Percentiles rank a stretch among this genome's conserved stretches.
These are phyloP conservation scores for Copsychus sechellarum DNA, from an alignment of 2,113 vertebrate species.

Conservation along the genomic window DNA sequence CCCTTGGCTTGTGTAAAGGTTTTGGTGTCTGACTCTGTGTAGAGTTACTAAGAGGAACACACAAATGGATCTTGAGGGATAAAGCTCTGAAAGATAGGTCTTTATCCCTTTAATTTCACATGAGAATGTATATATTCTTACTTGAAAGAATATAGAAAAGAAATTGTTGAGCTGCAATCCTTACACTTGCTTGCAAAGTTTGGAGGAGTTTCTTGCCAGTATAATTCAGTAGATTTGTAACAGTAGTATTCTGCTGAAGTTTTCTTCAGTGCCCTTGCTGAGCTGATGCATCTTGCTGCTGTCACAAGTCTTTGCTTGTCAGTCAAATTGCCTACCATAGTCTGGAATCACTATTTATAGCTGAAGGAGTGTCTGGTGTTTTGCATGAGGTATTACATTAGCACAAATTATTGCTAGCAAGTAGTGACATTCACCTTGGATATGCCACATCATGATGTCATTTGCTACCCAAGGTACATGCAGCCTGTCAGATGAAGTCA, in stretches of 20 bases:
- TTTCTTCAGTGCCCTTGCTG: slow-evolving; percentile 10
- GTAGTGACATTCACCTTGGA: slow-evolving; percentile 51
- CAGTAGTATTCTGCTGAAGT: not conserved
- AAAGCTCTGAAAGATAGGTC: not conserved
- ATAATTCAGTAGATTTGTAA: not conserved
- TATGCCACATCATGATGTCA: slow-evolving; percentile 35
- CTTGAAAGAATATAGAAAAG: not conserved
- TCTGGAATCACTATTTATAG: slow-evolving; percentile 54
- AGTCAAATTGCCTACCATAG: slow-evolving; percentile 10
- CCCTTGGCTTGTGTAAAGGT: not conserved
- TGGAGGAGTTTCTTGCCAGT: not conserved
- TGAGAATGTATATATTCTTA: not conserved
- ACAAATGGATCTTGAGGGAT: not conserved
- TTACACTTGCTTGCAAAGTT: not conserved
- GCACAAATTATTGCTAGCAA: slow-evolving; percentile 43
- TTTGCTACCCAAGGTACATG: slow-evolving; percentile 14
- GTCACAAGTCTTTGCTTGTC: not conserved
- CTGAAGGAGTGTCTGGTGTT: slow-evolving; percentile 23
- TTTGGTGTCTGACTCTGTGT: not conserved
- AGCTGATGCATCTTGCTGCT: not conserved
- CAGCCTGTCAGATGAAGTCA: slow-evolving; percentile 8
- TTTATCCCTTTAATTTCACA: not conserved
- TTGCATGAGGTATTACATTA: slow-evolving; percentile 54
- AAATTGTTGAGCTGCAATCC: not conserved
- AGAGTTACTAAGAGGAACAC: not conserved